Evolutionary conservation across 64 coral and sea anemone species (phyloP).

Genomic region (Montipora sp.): DNA sequence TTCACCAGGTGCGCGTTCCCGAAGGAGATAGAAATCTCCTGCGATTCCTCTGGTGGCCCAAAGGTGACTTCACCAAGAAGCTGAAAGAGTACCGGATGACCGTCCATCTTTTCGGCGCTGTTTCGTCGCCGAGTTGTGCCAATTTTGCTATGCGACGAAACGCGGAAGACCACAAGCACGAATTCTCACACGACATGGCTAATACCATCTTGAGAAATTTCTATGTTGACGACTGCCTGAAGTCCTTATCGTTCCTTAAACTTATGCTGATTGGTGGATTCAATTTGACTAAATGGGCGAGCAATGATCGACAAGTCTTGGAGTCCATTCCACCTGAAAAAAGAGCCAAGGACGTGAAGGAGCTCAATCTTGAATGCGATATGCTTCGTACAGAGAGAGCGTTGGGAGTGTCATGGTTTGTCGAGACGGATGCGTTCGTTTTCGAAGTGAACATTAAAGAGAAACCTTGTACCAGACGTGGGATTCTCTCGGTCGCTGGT

Average conservation of each 20-base stretch:
- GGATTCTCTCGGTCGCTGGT: neutral
- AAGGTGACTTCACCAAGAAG: conserved; percentile 32
- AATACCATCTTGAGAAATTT: conserved; percentile 33
- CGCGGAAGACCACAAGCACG: too few species aligned
- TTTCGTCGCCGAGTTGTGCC: too few species aligned
- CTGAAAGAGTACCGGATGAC: conserved; percentile 35
- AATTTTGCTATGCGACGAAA: too few species aligned
- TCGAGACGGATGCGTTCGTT: conserved; percentile 47
- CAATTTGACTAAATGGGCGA: conserved; percentile 3
- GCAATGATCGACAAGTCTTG: conserved; percentile 39
- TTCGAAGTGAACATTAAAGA: conserved; percentile 56
- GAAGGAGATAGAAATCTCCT: neutral
- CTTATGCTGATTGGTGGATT: conserved; percentile 43
- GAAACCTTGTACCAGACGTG: conserved; percentile 65
- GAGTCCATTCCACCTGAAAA: conserved; percentile 28
- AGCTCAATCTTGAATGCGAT: conserved; percentile 43
- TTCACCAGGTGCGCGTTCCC: too few species aligned
- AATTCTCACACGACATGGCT: neutral
- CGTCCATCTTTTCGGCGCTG: too few species aligned
- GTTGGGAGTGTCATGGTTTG: conserved; percentile 22
- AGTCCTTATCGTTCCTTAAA: neutral
- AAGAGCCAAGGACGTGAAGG: conserved; percentile 30
- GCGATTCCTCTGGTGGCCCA: conserved; percentile 64
- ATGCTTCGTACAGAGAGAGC: conserved; percentile 48
- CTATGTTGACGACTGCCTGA: conserved; percentile 70